These are phyloP conservation scores for Tetragonula carbonaria DNA, from an alignment of 2,888 invertebrate genomes.

Conservation along the genomic window DNA sequence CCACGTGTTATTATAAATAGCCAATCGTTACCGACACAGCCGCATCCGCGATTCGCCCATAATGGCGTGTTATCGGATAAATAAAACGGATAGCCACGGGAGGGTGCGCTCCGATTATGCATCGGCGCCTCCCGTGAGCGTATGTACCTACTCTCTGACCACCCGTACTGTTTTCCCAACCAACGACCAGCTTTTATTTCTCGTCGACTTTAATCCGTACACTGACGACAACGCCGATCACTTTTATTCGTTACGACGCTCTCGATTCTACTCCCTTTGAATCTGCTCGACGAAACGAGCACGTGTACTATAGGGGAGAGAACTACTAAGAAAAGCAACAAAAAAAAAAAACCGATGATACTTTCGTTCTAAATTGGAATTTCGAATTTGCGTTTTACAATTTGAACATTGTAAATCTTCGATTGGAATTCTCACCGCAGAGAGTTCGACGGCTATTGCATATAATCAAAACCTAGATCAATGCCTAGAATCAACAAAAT, in stretches of 20 bases:
- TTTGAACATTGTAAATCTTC: not conserved
- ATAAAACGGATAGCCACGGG: conserved; percentile 82
- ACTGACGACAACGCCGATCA: conserved; percentile 38
- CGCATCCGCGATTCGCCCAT: conserved; percentile 81
- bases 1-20: conserved; percentile 84
- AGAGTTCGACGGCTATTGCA: not conserved
- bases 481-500: not conserved
- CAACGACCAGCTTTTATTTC: conserved; percentile 55
- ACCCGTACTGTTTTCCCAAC: conserved; percentile 61
- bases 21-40: conserved; percentile 83
- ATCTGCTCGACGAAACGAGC: conserved; percentile 17
- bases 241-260: conserved; percentile 43
- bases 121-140: conserved; percentile 76
- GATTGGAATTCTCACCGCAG: not conserved
- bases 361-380: not conserved
- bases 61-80: conserved; percentile 84
- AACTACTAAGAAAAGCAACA: not conserved
- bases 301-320: no score
- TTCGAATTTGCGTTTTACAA: not conserved
- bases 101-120: conserved; percentile 82
- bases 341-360: not conserved
- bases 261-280: conserved; percentile 18
- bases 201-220: conserved; percentile 53
- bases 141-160: conserved; percentile 58
- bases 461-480: not conserved